These are phyloP conservation scores for Oscheius myriophilus DNA, from an alignment of 2,888 invertebrate genomes.

Conservation along the genomic window DNA sequence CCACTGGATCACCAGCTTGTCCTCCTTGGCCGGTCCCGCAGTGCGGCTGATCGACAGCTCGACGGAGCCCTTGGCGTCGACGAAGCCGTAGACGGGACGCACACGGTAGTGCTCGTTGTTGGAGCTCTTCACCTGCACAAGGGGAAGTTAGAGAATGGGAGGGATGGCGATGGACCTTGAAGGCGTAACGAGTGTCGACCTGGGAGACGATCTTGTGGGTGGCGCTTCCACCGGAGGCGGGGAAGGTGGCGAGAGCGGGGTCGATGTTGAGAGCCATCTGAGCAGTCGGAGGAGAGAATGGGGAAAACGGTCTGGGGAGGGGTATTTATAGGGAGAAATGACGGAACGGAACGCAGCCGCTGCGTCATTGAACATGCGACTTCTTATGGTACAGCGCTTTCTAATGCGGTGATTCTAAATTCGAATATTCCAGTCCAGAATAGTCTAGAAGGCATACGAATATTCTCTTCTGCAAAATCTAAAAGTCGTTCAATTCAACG, in stretches of 20 bases:
- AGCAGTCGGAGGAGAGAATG: too few relatives aligned
- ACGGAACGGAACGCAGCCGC: too few relatives aligned
- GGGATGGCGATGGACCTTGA: conserved; percentile 40
- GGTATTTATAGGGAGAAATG: background rate
- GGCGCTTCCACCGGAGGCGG: conserved; percentile 52
- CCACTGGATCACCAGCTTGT: conserved; percentile 51
- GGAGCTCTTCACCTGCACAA: conserved; percentile 47
- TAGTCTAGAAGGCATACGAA: too few relatives aligned
- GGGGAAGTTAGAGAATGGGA: background rate
- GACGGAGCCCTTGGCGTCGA: conserved; percentile 41
- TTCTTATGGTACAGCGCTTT: too few relatives aligned
- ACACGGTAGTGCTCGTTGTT: conserved; percentile 62
- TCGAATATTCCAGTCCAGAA: too few relatives aligned
- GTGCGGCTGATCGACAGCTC: conserved; percentile 48
- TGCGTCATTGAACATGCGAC: too few relatives aligned
- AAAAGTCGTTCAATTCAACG: too few relatives aligned
- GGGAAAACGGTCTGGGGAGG: too few relatives aligned
- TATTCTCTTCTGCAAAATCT: too few relatives aligned
- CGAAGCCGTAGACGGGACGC: conserved; percentile 59
- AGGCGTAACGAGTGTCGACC: conserved; percentile 48
- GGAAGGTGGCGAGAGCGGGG: conserved; percentile 46
- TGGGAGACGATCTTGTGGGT: conserved; percentile 49
- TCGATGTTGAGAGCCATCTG: conserved; percentile 51
- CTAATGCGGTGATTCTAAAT: too few relatives aligned
- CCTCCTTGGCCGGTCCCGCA: too few relatives aligned